Percentiles rank a stretch among this genome's conserved stretches.
phyloP scores from a whole-genome alignment of 2,888 invertebrate species.

The Teleiodes luculella region DNA sequence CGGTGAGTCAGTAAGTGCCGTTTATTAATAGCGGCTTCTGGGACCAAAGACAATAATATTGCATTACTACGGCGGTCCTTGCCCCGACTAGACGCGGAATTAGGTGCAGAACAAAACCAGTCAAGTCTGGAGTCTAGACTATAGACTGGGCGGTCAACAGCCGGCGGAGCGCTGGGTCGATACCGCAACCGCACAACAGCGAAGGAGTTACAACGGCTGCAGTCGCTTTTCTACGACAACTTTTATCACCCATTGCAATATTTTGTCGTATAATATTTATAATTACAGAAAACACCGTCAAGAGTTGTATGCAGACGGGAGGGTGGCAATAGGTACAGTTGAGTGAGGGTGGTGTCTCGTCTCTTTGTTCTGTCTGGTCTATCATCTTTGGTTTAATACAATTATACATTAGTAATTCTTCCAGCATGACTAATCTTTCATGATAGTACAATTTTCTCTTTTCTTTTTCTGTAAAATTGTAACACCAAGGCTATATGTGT shows the following conservation, averaged over 20 bases:
- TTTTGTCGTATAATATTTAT: too few species aligned
- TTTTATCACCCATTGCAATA: too few species aligned
- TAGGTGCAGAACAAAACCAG: slow-evolving; percentile 26
- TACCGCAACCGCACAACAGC: not conserved
- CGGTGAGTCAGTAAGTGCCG: slow-evolving; percentile 1
- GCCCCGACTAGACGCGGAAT: slow-evolving; percentile 45
- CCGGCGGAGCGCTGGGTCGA: slow-evolving; percentile 20
- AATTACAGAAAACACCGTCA: too few species aligned
- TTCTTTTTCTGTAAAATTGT: too few species aligned
- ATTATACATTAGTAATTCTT: too few species aligned
- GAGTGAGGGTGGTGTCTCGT: not conserved
- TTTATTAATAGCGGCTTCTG: slow-evolving; percentile 2
- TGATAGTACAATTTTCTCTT: too few species aligned
- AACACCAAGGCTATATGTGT: too few species aligned
- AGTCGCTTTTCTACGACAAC: too few species aligned
- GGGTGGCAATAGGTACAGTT: not conserved
- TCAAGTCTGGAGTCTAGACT: slow-evolving; percentile 17
- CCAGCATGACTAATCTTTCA: too few species aligned
- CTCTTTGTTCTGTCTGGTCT: not conserved
- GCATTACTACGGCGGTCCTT: slow-evolving; percentile 10
- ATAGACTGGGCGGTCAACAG: slow-evolving; percentile 20
- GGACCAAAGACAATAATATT: slow-evolving; percentile 10
- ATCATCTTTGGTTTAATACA: not conserved
- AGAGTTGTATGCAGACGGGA: slow-evolving; percentile 1
- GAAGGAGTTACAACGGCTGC: not conserved